Evolutionary conservation across 2,113 vertebrate genomes (phyloP), one percentile per base, ranked within the genome.

Genomic region (Phoxinus phoxinus): DNA sequence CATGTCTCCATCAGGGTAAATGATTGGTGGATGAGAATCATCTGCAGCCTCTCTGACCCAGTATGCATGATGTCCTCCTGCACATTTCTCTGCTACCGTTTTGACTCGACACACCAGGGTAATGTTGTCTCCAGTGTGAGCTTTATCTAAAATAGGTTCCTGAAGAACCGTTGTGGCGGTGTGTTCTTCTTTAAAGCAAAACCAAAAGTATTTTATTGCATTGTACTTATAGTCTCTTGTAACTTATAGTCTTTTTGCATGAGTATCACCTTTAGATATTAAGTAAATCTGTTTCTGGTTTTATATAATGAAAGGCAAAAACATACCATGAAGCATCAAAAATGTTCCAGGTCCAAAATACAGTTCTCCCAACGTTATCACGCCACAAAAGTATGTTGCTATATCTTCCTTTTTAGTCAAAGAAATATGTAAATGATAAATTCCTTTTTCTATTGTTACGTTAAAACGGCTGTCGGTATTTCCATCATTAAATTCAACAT

Each of bases 351-450:
- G 11, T 56, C 83, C 86, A 79, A 88, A 90, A 0, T n/a, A 10
- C 35, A 86, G n/a, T 5, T 85, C 9, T 5, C 86, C 59, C 32
- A 86, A 13, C 19, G 10, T 11, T 56, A 88, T 5, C 8, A 86
- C 74, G n/a, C 90, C 90, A 71, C 89, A 90, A 23, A 73, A 91
- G 58, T 87, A 91, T 5, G 56, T 67, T 9, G 84, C 88, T 37
- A n/a, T 25, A 5, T 88, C 86, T 0, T 80, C 83, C 44, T 21
- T 19, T 41, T 51, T 71, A 56, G 85, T 25, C 72, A 44, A 12
- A 15, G 76, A 83, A 76, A 91, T 90, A 0, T 0, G 81, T 56
- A 88, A 81, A n/a, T 85, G 51, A 77, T 90, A 5, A 88, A 58
- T 15, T 9, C 63, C 77, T 61, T 27, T 12, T 6, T 6, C 0